Evolutionary conservation across 2,888 invertebrate species (phyloP).

Genomic region (Heteromurus nitidus): DNA sequence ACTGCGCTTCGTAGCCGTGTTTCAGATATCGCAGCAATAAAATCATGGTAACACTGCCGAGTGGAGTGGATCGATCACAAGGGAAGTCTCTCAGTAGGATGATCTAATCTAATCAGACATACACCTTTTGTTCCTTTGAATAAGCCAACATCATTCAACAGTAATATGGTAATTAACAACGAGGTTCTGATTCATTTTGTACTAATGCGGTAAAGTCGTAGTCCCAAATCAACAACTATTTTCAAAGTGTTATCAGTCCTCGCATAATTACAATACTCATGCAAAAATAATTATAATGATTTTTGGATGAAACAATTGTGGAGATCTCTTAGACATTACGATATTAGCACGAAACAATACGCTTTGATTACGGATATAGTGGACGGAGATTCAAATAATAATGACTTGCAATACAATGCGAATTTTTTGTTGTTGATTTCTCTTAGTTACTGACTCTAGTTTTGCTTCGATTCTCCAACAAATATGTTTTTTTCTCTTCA

Average conservation of each 20-base stretch:
- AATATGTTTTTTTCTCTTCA: background rate
- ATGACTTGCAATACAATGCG: background rate
- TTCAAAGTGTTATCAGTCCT: background rate
- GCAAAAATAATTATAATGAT: slow-evolving; percentile 51
- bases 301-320: slow-evolving; percentile 50
- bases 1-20: background rate
- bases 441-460: no score
- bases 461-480: background rate
- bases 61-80: background rate
- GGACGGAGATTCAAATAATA: slow-evolving; percentile 12
- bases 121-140: background rate
- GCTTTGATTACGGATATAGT: slow-evolving; percentile 25
- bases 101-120: slow-evolving; percentile 41
- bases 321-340: slow-evolving; percentile 41
- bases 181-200: slow-evolving; percentile 51
- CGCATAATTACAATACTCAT: slow-evolving; percentile 37
- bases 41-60: background rate
- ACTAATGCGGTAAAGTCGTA: slow-evolving; percentile 45
- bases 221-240: background rate
- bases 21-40: background rate
- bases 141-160: background rate
- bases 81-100: background rate
- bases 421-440: background rate
- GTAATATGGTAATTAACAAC: slow-evolving; percentile 58
- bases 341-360: slow-evolving; percentile 44